Conservation (phyloP, 2,888 invertebrate species). For the Orthonychiurus folsomi region DNA sequence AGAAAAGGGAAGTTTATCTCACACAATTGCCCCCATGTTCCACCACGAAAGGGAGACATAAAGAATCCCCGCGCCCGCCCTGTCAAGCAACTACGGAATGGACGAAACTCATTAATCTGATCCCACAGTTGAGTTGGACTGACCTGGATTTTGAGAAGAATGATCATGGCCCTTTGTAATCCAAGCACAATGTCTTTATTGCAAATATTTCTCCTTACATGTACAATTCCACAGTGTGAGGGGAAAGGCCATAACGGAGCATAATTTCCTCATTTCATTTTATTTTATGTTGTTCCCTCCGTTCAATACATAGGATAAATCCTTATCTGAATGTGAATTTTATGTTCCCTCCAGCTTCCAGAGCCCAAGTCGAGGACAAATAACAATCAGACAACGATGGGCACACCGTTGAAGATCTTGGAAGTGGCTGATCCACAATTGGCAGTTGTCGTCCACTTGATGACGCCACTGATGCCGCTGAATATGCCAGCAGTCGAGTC, state of each 20-base stretch:
- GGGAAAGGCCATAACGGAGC: too few species aligned
- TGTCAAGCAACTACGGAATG: not conserved
- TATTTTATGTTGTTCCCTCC: not conserved
- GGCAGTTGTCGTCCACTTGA: conserved; percentile 72
- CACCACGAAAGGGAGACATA: too few species aligned
- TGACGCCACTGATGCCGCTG: conserved; percentile 78
- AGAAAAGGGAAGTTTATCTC: too few species aligned
- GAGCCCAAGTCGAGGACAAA: conserved; percentile 50
- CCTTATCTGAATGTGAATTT: not conserved
- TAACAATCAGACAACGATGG: conserved; percentile 31
- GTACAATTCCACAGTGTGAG: too few species aligned
- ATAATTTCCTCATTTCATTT: not conserved
- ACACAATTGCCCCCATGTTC: too few species aligned
- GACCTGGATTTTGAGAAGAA: not conserved
- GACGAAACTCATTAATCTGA: not conserved
- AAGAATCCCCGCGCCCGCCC: too few species aligned
- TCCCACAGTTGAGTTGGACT: not conserved
- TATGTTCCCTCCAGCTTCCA: conserved; percentile 54
- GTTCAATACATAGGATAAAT: not conserved
- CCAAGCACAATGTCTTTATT: too few species aligned
- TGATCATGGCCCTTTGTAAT: too few species aligned
- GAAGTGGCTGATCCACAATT: conserved; percentile 83
- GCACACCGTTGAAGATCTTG: conserved; percentile 60
- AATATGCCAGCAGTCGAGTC: conserved; percentile 72
- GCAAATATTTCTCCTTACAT: too few species aligned